Base-by-base conservation (phyloP, 2,113 vertebrate species). In the Amblyornis subalaris region DNA sequence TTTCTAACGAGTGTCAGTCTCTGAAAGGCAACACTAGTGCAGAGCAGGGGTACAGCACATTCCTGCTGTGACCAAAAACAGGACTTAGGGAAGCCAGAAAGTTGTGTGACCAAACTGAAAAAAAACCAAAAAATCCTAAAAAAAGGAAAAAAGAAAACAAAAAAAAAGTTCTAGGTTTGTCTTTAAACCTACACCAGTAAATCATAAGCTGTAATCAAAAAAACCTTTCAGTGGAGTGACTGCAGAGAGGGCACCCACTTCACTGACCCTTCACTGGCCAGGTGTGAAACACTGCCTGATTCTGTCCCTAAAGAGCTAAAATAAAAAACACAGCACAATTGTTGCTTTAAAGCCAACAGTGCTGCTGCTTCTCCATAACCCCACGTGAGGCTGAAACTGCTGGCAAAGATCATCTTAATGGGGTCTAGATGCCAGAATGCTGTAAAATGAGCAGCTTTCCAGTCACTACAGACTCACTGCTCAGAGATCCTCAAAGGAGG, bases 351-450 rank as follows among this genome's bases (percentile, higher is more conserved):
- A 36, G 6, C 36, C 28, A 48, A 5, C 14, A 29, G 61, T 5
- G 36, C 85, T 38, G 69, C 88, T 82, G 20, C 40, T 12, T 14
- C 47, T 12, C 10, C 40, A 45, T 4, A 31, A 6, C 29, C 38
- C 29, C 40, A 7, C 2, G 2, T 3, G 17, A 72, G 47, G 7
- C 71, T 74, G 57, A 12, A 51, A 10, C 25, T 38, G 66, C 35
- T 44, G 50, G 40, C 54, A 40, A 8, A 36, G 64, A 24, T 4
- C 42, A 48, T 2, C 0, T 4, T 5, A 12, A 10, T 1, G 19
- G 6, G 26, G 19, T 7, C 22, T 5, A 29, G 60, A 61, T 2
- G 53, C 40, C 50, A 48, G 15, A 12, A 3, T 2, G 31, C 38
- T 44, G 31, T 4, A 1, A 31, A 53, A 58, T 1, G n/a, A 88